Conservation (phyloP, 1,140 invertebrate genomes). For the Cataglyphis hispanica region DNA sequence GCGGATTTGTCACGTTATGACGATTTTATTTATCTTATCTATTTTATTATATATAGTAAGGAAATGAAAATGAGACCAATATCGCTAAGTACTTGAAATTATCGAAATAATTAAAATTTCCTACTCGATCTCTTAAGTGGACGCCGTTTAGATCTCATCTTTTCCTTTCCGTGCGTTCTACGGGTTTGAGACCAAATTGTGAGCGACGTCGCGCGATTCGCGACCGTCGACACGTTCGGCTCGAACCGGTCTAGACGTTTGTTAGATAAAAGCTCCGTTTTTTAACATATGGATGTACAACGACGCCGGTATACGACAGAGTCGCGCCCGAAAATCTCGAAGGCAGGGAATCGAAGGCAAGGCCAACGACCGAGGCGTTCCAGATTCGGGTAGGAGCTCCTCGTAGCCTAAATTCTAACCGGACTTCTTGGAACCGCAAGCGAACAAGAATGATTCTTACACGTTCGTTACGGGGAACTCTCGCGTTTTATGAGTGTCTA, state of each 20-base stretch:
- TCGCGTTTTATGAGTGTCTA: conserved; percentile 69
- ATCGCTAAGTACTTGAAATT: background rate
- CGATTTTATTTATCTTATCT: background rate
- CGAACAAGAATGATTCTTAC: conserved; percentile 77
- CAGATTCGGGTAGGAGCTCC: conserved; percentile 82
- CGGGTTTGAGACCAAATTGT: background rate
- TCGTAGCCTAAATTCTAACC: conserved; percentile 85
- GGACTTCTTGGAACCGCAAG: conserved; percentile 79
- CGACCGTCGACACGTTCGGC: background rate
- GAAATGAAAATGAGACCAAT: background rate
- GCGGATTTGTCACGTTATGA: background rate
- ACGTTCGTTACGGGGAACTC: conserved; percentile 62
- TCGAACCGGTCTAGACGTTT: conserved; percentile 42
- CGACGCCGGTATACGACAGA: background rate
- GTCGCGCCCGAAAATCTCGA: conserved; percentile 77
- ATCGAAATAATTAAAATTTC: background rate
- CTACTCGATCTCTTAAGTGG: background rate
- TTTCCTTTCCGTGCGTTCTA: background rate
- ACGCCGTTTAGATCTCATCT: background rate
- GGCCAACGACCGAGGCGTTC: conserved; percentile 82
- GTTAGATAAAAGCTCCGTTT: conserved; percentile 55
- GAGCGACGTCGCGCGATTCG: conserved; percentile 1
- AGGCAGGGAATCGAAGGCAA: conserved; percentile 73
- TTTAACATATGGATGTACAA: conserved; percentile 26
- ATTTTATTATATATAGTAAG: background rate